These are phyloP conservation scores for Phyllostomus discolor DNA, from an alignment of 2,113 vertebrate genomes.

Conservation along the genomic window DNA sequence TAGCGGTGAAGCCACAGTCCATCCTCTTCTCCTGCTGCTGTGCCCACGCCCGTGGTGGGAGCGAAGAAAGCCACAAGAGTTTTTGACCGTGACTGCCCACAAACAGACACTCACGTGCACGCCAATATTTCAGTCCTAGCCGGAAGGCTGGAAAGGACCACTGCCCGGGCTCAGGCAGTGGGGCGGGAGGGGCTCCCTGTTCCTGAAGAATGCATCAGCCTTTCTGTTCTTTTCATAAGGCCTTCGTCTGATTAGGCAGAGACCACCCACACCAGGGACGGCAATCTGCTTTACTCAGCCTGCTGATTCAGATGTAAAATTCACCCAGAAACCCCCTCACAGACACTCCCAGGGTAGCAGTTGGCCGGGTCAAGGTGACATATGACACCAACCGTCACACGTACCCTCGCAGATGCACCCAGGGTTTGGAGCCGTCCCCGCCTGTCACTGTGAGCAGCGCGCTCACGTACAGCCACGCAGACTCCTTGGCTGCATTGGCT, in stretches of 20 bases:
- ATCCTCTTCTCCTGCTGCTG: background rate
- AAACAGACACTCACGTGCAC: background rate
- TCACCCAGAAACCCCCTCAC: background rate
- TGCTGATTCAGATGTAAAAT: background rate
- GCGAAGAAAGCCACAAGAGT: background rate
- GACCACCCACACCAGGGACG: background rate
- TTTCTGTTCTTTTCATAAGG: background rate
- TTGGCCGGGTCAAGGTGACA: background rate
- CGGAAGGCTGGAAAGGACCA: background rate
- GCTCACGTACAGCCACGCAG: background rate
- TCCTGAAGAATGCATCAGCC: background rate
- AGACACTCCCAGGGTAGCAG: background rate
- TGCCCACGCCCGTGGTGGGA: background rate
- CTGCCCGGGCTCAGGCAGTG: background rate
- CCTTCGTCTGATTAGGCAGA: background rate
- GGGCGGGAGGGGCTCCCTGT: background rate
- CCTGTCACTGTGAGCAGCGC: background rate
- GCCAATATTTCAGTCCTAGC: background rate
- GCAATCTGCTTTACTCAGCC: background rate
- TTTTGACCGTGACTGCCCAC: background rate
- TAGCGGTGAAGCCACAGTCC: too few species aligned
- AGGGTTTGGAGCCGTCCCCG: background rate
- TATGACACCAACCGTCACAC: background rate
- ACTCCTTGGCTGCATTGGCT: conserved; percentile 53
- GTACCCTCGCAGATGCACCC: background rate